Evolutionary conservation across 2,113 vertebrate genomes (phyloP).

Genomic region (Pungitius pungitius): DNA sequence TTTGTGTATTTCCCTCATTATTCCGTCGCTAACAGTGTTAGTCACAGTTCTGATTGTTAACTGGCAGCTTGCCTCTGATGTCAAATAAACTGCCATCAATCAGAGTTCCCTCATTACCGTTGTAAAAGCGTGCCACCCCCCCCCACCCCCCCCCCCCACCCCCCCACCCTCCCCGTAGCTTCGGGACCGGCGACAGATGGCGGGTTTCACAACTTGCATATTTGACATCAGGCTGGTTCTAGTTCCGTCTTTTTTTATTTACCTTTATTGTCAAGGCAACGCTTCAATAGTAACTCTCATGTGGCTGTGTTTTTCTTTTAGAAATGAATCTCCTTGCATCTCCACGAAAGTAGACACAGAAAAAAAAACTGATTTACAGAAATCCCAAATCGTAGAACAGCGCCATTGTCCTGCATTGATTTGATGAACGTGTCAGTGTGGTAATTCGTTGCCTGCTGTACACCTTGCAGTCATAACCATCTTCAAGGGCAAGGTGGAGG

Average conservation of each 20-base stretch:
- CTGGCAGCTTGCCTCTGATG: constrained; percentile 59
- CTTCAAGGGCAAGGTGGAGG: constrained; percentile 98
- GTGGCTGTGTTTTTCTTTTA: not conserved
- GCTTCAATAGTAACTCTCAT: not conserved
- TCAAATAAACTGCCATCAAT: constrained; percentile 60
- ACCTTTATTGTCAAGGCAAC: not conserved
- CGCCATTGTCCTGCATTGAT: constrained; percentile 21
- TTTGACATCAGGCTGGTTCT: constrained; percentile 15
- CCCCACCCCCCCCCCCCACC: constrained; percentile 17
- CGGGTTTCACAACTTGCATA: constrained; percentile 25
- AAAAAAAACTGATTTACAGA: constrained; percentile 23
- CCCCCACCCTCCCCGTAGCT: constrained; percentile 26
- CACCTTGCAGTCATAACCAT: constrained; percentile 92
- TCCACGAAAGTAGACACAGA: not conserved
- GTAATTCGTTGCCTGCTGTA: constrained; percentile 46
- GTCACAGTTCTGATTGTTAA: constrained; percentile 60
- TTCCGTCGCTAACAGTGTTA: constrained; percentile 49
- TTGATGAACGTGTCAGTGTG: constrained; percentile 14
- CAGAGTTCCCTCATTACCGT: constrained; percentile 33
- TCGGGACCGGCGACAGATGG: constrained; percentile 28
- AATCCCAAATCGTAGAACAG: constrained; percentile 26
- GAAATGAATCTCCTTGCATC: not conserved
- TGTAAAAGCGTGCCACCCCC: constrained; percentile 45
- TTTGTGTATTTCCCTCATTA: constrained; percentile 44
- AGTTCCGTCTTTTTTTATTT: constrained; percentile 10